Evolutionary conservation across 2,888 invertebrate genomes (phyloP).

Genomic region (Melieria crassipennis): DNA sequence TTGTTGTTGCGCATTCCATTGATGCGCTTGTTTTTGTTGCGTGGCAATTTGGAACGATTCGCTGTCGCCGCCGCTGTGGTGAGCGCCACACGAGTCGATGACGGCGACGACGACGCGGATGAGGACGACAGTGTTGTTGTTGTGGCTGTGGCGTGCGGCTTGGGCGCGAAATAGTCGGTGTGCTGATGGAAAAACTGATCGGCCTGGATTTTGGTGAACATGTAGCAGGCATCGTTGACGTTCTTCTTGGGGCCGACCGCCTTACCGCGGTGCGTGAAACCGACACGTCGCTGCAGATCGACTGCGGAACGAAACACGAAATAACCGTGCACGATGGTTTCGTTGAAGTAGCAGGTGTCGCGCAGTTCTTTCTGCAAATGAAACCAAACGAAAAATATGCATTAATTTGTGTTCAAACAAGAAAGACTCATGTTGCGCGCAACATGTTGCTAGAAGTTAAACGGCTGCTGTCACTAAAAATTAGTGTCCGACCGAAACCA

Average conservation of each 20-base stretch:
- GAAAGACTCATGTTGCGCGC: too few relatives aligned
- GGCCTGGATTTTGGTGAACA: slow-evolving; percentile 63
- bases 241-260: slow-evolving; percentile 63
- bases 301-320: slow-evolving; percentile 64
- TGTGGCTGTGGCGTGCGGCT: slow-evolving; percentile 32
- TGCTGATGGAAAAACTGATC: slow-evolving; percentile 61
- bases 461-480: too few relatives aligned
- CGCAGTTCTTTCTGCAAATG: slow-evolving; percentile 60
- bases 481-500: too few relatives aligned
- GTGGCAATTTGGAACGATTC: slow-evolving; percentile 44
- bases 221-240: slow-evolving; percentile 64
- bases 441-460: too few relatives aligned
- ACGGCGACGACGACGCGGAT: slow-evolving; percentile 36
- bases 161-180: slow-evolving; percentile 37
- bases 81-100: slow-evolving; percentile 28
- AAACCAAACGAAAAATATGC: not conserved
- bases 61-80: slow-evolving; percentile 41
- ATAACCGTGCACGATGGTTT: slow-evolving; percentile 65
- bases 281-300: slow-evolving; percentile 63
- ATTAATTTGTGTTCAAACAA: too few relatives aligned
- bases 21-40: slow-evolving; percentile 45
- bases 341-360: slow-evolving; percentile 66
- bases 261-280: slow-evolving; percentile 65
- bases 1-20: slow-evolving; percentile 37
- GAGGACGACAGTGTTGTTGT: slow-evolving; percentile 42